Evolutionary conservation across 2,888 invertebrate species (phyloP).

Genomic region (Acronicta leporina): DNA sequence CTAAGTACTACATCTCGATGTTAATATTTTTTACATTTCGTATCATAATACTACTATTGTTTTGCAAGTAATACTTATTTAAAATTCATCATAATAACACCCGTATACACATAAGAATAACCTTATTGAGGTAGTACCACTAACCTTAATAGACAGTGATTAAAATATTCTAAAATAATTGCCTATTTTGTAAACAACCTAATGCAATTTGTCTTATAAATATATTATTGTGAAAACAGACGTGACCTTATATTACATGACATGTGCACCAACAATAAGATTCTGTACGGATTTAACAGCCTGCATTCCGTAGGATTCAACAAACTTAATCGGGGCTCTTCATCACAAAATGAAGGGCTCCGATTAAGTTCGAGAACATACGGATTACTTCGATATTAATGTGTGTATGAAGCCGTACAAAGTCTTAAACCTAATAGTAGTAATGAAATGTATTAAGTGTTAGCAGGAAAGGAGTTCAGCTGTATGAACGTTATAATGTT

Average conservation of each 20-base stretch:
- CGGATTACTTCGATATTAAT: too few species aligned
- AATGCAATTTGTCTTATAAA: constrained; percentile 37
- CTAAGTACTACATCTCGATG: constrained; percentile 53
- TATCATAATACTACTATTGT: constrained; percentile 48
- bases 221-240: constrained; percentile 35
- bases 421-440: neutral
- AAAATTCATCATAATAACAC: constrained; percentile 28
- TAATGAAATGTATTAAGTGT: neutral
- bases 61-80: constrained; percentile 40
- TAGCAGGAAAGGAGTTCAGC: neutral
- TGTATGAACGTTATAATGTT: neutral
- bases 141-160: constrained; percentile 50
- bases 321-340: neutral
- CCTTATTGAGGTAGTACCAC: constrained; percentile 33
- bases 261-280: constrained; percentile 33
- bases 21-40: constrained; percentile 51
- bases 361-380: too few species aligned
- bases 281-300: neutral
- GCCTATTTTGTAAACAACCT: constrained; percentile 50
- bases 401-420: neutral
- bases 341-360: neutral
- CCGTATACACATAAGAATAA: constrained; percentile 28
- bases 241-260: constrained; percentile 37
- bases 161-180: constrained; percentile 58
- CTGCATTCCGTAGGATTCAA: neutral